These are phyloP conservation scores for Eudemis profundana DNA, from an alignment of 2,888 invertebrate species.

Conservation along the genomic window DNA sequence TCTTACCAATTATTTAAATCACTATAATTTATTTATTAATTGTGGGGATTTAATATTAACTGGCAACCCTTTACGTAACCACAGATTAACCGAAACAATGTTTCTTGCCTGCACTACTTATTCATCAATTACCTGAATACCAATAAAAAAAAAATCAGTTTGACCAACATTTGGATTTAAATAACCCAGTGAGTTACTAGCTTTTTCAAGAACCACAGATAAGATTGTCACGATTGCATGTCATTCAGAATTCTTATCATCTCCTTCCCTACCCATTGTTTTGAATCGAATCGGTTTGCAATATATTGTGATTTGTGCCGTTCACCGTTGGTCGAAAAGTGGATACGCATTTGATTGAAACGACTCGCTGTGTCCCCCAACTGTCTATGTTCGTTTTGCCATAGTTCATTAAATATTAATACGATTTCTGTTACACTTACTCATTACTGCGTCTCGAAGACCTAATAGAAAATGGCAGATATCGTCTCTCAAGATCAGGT, in stretches of 20 bases:
- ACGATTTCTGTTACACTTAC: slow-evolving; percentile 1
- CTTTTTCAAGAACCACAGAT: background rate
- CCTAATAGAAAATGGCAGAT: slow-evolving; percentile 52
- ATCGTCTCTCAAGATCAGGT: slow-evolving; percentile 59
- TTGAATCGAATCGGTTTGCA: slow-evolving; percentile 8
- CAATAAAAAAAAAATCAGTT: no score
- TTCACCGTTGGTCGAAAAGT: slow-evolving; percentile 25
- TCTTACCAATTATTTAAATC: no score
- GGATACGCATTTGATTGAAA: background rate
- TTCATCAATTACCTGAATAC: no score
- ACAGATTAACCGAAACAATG: background rate
- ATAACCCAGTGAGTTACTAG: background rate
- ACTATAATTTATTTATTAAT: no score
- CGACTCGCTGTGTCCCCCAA: background rate
- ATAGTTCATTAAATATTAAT: slow-evolving; percentile 3
- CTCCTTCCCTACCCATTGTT: slow-evolving; percentile 17
- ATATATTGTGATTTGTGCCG: background rate
- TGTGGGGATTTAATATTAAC: background rate
- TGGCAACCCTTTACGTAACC: background rate
- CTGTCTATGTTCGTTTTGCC: slow-evolving; percentile 18
- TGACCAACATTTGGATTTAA: slow-evolving; percentile 3
- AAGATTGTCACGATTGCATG: background rate
- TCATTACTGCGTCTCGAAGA: slow-evolving; percentile 8
- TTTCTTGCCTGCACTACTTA: no score
- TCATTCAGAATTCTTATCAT: no score